These are phyloP conservation scores for Cetoscarus ocellatus DNA, from an alignment of 2,797 vertebrate species.

Conservation along the genomic window DNA sequence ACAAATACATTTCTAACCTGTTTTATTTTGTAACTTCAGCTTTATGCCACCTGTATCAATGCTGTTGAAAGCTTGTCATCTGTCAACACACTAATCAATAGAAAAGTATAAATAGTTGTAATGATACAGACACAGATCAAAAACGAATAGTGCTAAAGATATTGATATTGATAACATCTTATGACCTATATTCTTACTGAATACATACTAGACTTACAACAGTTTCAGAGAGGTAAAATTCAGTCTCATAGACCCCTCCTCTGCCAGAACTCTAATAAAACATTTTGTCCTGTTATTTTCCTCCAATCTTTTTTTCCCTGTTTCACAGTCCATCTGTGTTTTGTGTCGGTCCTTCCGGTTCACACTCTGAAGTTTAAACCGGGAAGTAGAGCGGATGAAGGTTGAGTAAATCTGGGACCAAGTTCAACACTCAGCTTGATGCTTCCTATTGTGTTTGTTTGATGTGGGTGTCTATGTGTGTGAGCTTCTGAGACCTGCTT, in stretches of 20 bases:
- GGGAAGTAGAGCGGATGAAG: conserved; percentile 62
- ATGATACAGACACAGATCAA: too few species aligned
- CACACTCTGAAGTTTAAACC: conserved; percentile 58
- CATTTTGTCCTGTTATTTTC: conserved; percentile 18
- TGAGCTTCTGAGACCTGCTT: conserved; percentile 26
- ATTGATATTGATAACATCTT: too few species aligned
- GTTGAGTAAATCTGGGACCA: conserved; percentile 77
- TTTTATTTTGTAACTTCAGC: too few species aligned
- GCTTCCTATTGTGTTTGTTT: conserved; percentile 47
- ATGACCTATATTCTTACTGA: background rate
- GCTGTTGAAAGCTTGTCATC: too few species aligned
- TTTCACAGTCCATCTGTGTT: conserved; percentile 33
- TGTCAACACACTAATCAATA: too few species aligned
- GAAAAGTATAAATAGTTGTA: too few species aligned
- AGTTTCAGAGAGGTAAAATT: background rate
- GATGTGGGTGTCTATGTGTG: conserved; percentile 3
- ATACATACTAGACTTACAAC: conserved; percentile 11
- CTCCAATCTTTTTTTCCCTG: conserved; percentile 32
- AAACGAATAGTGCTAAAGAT: too few species aligned
- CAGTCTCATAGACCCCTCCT: background rate
- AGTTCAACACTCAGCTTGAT: conserved; percentile 79
- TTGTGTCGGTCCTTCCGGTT: conserved; percentile 36
- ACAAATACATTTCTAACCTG: too few species aligned
- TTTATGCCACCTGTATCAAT: too few species aligned
- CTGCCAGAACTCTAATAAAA: conserved; percentile 8